Percentiles rank a stretch among this genome's conserved stretches.
Conservation (phyloP, 2,888 invertebrate genomes). For the Ischnura elegans region DNA sequence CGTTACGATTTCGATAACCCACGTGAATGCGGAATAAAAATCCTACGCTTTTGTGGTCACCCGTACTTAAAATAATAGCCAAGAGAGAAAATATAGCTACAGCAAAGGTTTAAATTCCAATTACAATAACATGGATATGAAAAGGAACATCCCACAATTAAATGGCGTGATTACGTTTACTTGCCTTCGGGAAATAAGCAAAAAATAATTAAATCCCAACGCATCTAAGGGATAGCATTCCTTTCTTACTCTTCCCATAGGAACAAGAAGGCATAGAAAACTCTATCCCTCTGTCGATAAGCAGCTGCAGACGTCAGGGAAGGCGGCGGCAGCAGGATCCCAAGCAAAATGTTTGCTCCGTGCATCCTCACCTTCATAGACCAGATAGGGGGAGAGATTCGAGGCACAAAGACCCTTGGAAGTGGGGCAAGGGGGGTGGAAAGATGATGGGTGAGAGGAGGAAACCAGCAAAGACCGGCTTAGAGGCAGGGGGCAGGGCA, state of each 20-base stretch:
- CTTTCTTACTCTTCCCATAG: background rate
- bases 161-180: background rate
- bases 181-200: background rate
- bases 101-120: background rate
- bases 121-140: background rate
- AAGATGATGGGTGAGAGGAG: background rate
- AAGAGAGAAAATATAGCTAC: too few species aligned
- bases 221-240: background rate
- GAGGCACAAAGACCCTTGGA: background rate
- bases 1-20: background rate
- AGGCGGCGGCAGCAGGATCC: background rate
- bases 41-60: background rate
- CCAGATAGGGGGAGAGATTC: too few species aligned
- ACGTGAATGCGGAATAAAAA: background rate
- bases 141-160: background rate
- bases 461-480: too few species aligned
- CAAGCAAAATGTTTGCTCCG: background rate
- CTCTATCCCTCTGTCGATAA: background rate
- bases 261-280: background rate
- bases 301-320: too few species aligned
- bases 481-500: too few species aligned
- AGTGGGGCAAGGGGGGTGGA: background rate
- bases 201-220: too few species aligned
- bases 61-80: background rate
- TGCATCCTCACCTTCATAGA: background rate